Evolutionary conservation across 2,113 vertebrate species (phyloP).

Genomic region (Salvelinus alpinus): DNA sequence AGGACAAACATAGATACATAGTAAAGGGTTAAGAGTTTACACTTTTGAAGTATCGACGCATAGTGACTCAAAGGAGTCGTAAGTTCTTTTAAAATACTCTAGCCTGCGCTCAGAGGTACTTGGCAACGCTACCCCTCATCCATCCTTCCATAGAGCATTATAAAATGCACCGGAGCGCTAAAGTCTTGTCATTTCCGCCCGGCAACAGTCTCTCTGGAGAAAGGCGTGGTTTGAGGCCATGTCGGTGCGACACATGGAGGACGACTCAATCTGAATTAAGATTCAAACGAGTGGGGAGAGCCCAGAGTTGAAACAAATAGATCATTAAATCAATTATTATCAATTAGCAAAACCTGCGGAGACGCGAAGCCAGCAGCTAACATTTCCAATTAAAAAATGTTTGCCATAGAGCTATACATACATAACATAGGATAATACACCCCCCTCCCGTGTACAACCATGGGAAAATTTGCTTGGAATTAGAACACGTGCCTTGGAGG

Average conservation of each 20-base stretch:
- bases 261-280: conserved; percentile 31
- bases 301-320: conserved; percentile 44
- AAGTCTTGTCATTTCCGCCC: conserved; percentile 9
- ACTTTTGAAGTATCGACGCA: too few species aligned
- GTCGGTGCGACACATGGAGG: conserved; percentile 17
- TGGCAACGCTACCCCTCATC: neutral
- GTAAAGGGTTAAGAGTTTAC: too few species aligned
- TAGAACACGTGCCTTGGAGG: too few species aligned
- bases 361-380: conserved; percentile 27
- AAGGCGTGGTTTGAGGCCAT: conserved; percentile 17
- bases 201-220: neutral
- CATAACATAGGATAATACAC: neutral
- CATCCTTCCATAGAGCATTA: neutral
- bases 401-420: conserved; percentile 26
- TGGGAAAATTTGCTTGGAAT: neutral
- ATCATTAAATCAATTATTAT: conserved; percentile 67
- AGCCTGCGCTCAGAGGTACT: too few species aligned
- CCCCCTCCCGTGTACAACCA: neutral
- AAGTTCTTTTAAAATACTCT: too few species aligned
- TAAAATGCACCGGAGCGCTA: neutral
- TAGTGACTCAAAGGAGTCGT: too few species aligned
- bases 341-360: conserved; percentile 49
- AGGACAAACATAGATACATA: too few species aligned
- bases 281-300: conserved; percentile 19
- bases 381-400: conserved; percentile 2